Conservation (phyloP, 2,113 vertebrate species). For the Tetrao urogallus region DNA sequence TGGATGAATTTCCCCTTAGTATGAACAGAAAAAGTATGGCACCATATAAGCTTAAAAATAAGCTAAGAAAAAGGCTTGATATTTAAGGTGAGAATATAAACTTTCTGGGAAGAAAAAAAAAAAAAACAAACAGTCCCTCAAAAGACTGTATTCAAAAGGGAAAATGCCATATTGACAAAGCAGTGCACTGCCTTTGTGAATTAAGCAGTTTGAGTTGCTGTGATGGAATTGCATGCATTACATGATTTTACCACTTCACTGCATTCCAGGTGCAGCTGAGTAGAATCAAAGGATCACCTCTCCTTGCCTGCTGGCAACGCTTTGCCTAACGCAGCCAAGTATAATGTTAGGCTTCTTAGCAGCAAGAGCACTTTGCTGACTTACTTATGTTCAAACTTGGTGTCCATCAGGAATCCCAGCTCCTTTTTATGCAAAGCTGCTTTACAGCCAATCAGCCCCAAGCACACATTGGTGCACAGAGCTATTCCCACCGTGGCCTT, state of each 20-base stretch:
- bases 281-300: not conserved
- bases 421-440: not conserved
- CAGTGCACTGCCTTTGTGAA: not conserved
- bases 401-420: not conserved
- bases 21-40: not conserved
- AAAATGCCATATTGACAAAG: not conserved
- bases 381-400: not conserved
- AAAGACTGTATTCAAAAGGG: not conserved
- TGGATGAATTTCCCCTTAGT: not conserved
- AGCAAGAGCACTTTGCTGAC: not conserved
- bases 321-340: not conserved
- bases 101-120: not conserved
- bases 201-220: not conserved
- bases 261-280: not conserved
- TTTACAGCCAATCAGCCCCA: not conserved
- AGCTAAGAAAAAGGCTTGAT: not conserved
- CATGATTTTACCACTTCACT: not conserved
- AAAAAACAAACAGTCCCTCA: not conserved
- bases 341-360: not conserved
- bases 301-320: not conserved
- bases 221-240: not conserved
- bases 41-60: not conserved
- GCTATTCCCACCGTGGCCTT: not conserved
- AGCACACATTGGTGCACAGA: not conserved
- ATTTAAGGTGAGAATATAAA: not conserved